Percentiles rank a stretch among this genome's conserved stretches.
phyloP scores from a whole-genome alignment of 2,888 invertebrate genomes.

The Euzophera pinguis region DNA sequence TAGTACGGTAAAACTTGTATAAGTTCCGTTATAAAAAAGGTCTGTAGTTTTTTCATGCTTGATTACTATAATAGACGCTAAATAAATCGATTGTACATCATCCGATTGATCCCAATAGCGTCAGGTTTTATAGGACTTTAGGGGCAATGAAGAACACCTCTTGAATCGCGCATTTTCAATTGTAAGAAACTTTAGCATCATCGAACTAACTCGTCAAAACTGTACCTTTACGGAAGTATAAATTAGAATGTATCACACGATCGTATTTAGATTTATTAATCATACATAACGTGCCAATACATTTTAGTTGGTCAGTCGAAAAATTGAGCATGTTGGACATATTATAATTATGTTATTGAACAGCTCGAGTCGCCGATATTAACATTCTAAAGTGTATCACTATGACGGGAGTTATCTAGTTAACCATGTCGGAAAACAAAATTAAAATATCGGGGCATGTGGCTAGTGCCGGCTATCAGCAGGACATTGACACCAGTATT shows the following conservation, averaged over 20 bases:
- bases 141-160: no score
- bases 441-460: slow-evolving; percentile 23
- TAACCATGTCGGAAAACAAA: slow-evolving; percentile 42
- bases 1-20: not conserved
- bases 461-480: slow-evolving; percentile 1
- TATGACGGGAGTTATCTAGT: slow-evolving; percentile 50
- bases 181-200: no score
- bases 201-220: slow-evolving; percentile 6
- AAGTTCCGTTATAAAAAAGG: slow-evolving; percentile 1
- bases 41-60: not conserved
- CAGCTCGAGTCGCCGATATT: slow-evolving; percentile 60
- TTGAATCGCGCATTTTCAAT: no score
- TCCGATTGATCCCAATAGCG: not conserved
- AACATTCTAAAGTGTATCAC: slow-evolving; percentile 52
- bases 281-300: slow-evolving; percentile 43
- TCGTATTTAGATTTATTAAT: slow-evolving; percentile 29
- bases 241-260: slow-evolving; percentile 43
- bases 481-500: no score
- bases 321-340: slow-evolving; percentile 68
- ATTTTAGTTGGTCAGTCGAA: slow-evolving; percentile 76
- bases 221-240: slow-evolving; percentile 32
- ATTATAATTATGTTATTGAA: slow-evolving; percentile 53
- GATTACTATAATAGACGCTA: not conserved
- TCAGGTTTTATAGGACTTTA: not conserved
- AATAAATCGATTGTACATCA: not conserved